These are phyloP conservation scores for Tetanocera ferruginea DNA, from an alignment of 2,888 invertebrate genomes.

Conservation along the genomic window DNA sequence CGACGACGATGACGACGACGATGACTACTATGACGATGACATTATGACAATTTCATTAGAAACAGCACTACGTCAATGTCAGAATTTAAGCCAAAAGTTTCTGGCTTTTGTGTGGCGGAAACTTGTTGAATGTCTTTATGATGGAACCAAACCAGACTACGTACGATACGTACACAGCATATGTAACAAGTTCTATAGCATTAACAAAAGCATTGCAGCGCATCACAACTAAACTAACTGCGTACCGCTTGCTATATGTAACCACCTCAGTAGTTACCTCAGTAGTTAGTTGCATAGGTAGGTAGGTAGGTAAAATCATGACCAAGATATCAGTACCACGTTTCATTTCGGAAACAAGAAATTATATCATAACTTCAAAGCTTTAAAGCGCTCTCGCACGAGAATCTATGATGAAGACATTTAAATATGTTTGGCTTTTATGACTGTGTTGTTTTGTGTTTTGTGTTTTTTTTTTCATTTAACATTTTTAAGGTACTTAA, in stretches of 20 bases:
- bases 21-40: not conserved
- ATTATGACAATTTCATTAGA: constrained; percentile 67
- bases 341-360: not conserved
- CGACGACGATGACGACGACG: not conserved
- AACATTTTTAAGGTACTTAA: not conserved
- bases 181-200: constrained; percentile 8
- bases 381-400: not conserved
- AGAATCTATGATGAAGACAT: constrained; percentile 4
- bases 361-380: not conserved
- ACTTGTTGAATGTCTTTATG: constrained; percentile 29
- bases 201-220: not conserved
- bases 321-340: not conserved
- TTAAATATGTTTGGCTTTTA: not conserved
- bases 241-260: not conserved
- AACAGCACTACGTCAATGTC: constrained; percentile 66
- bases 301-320: not conserved
- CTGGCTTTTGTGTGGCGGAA: constrained; percentile 32
- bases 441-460: not conserved
- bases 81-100: constrained; percentile 50
- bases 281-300: not conserved
- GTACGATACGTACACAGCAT: not conserved
- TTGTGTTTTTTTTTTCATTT: not conserved
- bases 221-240: not conserved
- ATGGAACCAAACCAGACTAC: not conserved
- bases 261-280: not conserved